Evolutionary conservation across 2,888 invertebrate species (phyloP), one percentile per base, ranked within the genome.

Genomic region (Sarcophaga subvicina): DNA sequence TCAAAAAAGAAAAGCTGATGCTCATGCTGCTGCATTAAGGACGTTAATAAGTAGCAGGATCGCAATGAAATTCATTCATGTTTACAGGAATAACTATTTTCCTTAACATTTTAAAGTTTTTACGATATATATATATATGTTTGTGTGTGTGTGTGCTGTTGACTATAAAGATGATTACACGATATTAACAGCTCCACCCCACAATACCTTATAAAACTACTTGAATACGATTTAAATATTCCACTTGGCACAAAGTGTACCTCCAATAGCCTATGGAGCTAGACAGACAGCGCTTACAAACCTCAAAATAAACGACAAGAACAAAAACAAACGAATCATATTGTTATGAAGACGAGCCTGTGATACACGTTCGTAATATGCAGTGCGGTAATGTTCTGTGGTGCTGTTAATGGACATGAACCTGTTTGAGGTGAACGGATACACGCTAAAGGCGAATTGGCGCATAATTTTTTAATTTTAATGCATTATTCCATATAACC

Each of bases 151-250:
- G 64, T 73, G 76, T 80, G 72, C 62, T 73, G 80, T 75, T 77
- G 77, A 78, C 72, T 63, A 76, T 82, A 83, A 80, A 87, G 76
- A 88, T 89, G 85, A 89, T 87, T 86, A 77, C 66, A 85, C 83
- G 84, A 85, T 88, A 88, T 88, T 88, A 86, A 89, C 89, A 88
- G 88, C 89, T 88, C 89, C 89, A 88, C 89, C 89, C 89, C 62
- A 78, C 49, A 72, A 85, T 75, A 63, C 73, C 66, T 64, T 78
- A 60, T 37, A 14, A 60, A 73, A 59, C 12, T 10, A 2, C 20
- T 71, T 63, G 25, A 67, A 71, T 76, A 37, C 8, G 76, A 76
- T 86, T 54, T 14, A 4, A 54, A 54, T 54, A 54, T 17, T 54
- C 2, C 8, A 37, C 8, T 37, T 37, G 8, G 37, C 8, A 37